Percentiles rank a stretch among this genome's conserved stretches.
These are phyloP conservation scores for Brachionus rubens DNA, from an alignment of 1,140 invertebrate genomes.

Conservation along the genomic window DNA sequence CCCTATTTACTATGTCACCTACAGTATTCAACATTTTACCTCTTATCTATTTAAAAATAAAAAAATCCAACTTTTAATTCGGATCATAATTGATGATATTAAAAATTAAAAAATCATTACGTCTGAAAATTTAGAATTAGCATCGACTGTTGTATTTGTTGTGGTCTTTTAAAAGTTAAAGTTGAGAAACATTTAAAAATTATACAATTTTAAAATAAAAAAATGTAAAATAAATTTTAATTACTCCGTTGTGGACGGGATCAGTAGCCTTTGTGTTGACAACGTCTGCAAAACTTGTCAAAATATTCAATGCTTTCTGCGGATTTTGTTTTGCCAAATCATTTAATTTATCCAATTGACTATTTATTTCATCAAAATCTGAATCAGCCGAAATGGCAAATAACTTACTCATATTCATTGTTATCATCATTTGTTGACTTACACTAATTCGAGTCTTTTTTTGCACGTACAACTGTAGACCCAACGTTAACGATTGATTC, in stretches of 20 bases:
- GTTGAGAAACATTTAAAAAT: not conserved
- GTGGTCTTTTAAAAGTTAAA: not conserved
- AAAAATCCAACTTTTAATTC: not conserved
- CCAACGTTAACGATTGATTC: not conserved
- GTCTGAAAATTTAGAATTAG: conserved; percentile 4
- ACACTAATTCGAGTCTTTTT: conserved; percentile 6
- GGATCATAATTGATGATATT: no score
- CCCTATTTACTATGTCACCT: conserved; percentile 14
- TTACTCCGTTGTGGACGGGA: conserved; percentile 10
- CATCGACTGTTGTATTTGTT: not conserved
- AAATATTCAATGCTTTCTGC: conserved; percentile 44
- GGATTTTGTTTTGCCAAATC: conserved; percentile 44
- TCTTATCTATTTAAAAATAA: not conserved
- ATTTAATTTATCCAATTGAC: conserved; percentile 21
- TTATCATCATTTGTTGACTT: conserved; percentile 8
- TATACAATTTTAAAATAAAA: not conserved
- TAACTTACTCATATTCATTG: not conserved
- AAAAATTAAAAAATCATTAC: no score
- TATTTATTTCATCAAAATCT: conserved; percentile 31
- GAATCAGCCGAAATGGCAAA: conserved; percentile 14
- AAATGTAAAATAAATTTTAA: not conserved
- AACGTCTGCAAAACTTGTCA: conserved; percentile 9
- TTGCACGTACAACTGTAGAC: not conserved
- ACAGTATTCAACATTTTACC: conserved; percentile 26
- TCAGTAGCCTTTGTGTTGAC: conserved; percentile 20